Evolutionary conservation across 2,113 vertebrate genomes (phyloP), one percentile per base, ranked within the genome.

Genomic region (Callorhinus ursinus): DNA sequence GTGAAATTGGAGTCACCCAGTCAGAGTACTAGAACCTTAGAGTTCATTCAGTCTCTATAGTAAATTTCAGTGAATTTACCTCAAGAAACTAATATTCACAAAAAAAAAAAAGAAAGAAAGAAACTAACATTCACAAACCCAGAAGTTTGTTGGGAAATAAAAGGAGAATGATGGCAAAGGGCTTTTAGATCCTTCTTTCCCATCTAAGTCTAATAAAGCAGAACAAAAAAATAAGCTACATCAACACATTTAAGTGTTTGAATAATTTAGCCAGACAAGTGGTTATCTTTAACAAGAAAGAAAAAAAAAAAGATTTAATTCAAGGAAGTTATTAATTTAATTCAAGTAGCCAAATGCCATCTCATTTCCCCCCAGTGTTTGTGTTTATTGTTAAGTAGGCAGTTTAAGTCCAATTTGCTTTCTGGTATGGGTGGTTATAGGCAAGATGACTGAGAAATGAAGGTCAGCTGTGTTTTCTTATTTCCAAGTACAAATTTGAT

Each of bases 141-240:
- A 18, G 39, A 83, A 59, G 42, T 24, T 3, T 79, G 24, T 31
- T 96, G 26, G 76, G 81, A 96, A 94, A 65, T 85, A 93, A 61
- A 92, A 85, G 42, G 53, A 53, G 13, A 39, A 36, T 24, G 21
- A 82, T 65, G 21, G 4, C 24, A 15, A 7, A 76, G 36, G 42
- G 9, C n/a, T 74, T 55, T 26, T 9, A 63, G 49, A n/a, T 59
- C 6, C 39, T 72, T 42, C 65, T 76, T 72, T 22, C 53, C 21
- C 18, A 26, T 1, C 0, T 15, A 65, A 65, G 7, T 31, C 49
- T 88, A 88, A 59, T 16, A 79, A 85, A 93, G 26, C 12, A 91
- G 74, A 88, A 26, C 2, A 31, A 82, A 59, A 36, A 63, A 81
- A 57, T 18, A 24, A 67, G 9, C 24, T 71, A 1, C 9, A 63